Base-by-base conservation (phyloP, 2,888 invertebrate genomes). In the Taenaris catops region DNA sequence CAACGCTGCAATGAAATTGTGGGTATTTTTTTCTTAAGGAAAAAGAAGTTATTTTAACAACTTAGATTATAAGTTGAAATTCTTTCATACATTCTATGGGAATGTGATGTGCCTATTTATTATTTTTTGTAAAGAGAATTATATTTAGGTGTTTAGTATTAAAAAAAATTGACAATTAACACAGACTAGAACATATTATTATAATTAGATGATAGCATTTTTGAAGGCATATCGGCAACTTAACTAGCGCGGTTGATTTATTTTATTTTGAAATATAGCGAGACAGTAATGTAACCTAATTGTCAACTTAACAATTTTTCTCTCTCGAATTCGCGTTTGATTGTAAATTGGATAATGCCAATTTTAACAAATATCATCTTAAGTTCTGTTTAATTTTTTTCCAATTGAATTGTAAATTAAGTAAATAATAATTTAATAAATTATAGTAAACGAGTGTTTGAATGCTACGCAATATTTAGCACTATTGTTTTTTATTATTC, bases 71-170 rank as follows among this genome's bases (percentile, higher is more conserved):
- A 66, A 65, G 67, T 69, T 46, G 39, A 61, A 57, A 55, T 34
- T 38, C 41, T 62, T 63, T 67, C 49, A 53, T 51, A 66, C 76
- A 73, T 80, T 81, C 76, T 53, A 56, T 52, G 54, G 61, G 80
- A 76, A 78, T 81, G 76, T 68, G 53, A 65, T 69, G 76, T 83
- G 79, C 75, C 76, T 83, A 83, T 81, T 83, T 83, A 81, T 83
- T 83, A n/a, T 75, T 31, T 71, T 62, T 71, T 64, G 65, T 63
- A 59, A 72, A 63, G 62, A 73, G 55, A 65, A 62, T 65, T 71
- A 64, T 79, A 72, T 64, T 63, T 74, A 75, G 66, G 61, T 73
- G 55, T 51, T 38, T 52, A 46, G 44, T 49, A 51, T 58, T 63
- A 71, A 58, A 48, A n/a, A n/a, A 24, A 37, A 31, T 41, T 41